Conservation (phyloP, 2,113 vertebrate species). For the Silurus asotus region DNA sequence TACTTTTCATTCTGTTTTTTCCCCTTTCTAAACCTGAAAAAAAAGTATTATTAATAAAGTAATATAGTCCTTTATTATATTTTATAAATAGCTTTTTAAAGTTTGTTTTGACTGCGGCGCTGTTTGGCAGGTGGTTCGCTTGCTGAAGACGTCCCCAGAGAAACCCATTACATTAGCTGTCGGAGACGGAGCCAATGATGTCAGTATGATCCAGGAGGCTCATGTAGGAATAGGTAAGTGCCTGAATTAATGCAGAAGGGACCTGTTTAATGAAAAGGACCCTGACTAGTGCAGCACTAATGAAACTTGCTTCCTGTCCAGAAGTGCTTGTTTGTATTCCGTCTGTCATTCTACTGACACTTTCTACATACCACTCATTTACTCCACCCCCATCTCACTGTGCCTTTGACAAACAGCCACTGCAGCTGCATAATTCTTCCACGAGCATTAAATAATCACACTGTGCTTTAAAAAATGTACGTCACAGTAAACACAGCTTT, state of each 20-base stretch:
- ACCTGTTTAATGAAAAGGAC: background rate
- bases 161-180: slow-evolving; percentile 94
- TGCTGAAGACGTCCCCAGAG: slow-evolving; percentile 92
- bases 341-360: background rate
- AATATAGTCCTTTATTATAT: background rate
- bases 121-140: slow-evolving; percentile 83
- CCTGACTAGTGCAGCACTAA: background rate
- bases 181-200: slow-evolving; percentile 95
- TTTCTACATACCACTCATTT: background rate
- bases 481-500: background rate
- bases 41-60: background rate
- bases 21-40: background rate
- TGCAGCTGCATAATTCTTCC: background rate
- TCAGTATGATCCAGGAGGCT: slow-evolving; percentile 99
- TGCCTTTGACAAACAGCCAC: background rate
- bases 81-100: background rate
- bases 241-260: background rate
- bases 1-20: background rate
- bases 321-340: background rate
- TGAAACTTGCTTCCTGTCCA: background rate
- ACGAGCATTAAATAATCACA: background rate
- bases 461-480: background rate
- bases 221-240: slow-evolving; percentile 93
- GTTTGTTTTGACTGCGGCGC: slow-evolving; percentile 5
- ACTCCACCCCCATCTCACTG: background rate